Evolutionary conservation across 2,797 vertebrate species (phyloP), one percentile per base, ranked within the genome.

Genomic region (Nasua narica): DNA sequence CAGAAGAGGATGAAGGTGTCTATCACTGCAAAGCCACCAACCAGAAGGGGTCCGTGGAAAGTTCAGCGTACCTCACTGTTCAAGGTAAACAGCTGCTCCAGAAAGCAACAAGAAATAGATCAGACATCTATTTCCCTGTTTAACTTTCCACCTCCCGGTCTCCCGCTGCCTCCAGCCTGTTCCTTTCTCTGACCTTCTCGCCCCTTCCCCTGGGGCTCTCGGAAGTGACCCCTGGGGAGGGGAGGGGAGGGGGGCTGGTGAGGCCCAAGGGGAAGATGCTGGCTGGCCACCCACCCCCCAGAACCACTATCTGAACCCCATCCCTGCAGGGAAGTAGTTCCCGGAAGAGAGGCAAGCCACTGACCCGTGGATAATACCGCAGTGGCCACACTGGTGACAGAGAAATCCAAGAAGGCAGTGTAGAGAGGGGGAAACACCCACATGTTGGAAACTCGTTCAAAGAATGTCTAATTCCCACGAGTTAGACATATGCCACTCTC

Each of bases 21-120:
- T 99, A 99, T 96, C 99, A 98, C 15, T 99, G 99, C 97, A 98
- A 98, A 98, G 99, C 99, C 87, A 99, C 99, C 98, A 99, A 99
- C 98, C 97, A 99, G 95, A 99, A 99, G 98, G 99, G 99, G 7
- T 99, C 99, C 0, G 99, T 98, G 78, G 99, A 99, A 93, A 99
- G 99, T 70, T 99, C 99, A 0, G 99, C 99, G 0, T 99, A 99
- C 94, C 98, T 99, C 98, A 99, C 99, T 0, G 99, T 99, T 95
- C 99, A 99, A 98, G 99, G 99, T 99, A 99, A 98, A 77, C 78
- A 87, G 81, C 4, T 27, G 89, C 81, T 19, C 37, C 43, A 56
- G 84, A 83, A 21, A 83, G 70, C 81, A 27, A 37, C 74, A 14
- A 93, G 94, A 92, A 89, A 48, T 50, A 11, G 13, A 8, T 91